These are phyloP conservation scores for Acanthisitta chloris DNA, from an alignment of 2,113 vertebrate species.

Conservation along the genomic window DNA sequence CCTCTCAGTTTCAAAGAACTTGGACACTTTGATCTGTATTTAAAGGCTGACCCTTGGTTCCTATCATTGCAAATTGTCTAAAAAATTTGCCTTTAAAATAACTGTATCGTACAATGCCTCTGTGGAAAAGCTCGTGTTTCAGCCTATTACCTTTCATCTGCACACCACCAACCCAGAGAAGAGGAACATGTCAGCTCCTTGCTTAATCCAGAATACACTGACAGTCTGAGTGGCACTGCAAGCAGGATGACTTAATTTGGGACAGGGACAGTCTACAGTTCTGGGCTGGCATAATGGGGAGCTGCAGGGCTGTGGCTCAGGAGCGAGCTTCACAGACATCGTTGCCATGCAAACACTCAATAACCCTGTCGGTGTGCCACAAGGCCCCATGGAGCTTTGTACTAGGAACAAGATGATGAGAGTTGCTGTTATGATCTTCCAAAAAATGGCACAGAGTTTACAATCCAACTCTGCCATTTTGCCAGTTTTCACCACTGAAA, in stretches of 20 bases:
- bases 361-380: accelerated
- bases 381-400: neutral
- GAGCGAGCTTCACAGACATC: neutral
- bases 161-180: neutral
- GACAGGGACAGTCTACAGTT: neutral
- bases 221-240: neutral
- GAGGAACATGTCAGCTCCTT: neutral
- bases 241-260: neutral
- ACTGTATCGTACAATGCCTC: neutral
- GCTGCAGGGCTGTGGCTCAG: neutral
- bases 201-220: neutral
- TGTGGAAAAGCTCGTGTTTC: neutral
- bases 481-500: neutral
- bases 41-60: neutral
- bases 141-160: neutral
- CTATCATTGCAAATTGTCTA: neutral
- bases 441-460: neutral
- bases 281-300: neutral
- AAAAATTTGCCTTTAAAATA: neutral
- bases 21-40: neutral
- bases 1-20: slow-evolving; percentile 1
- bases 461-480: neutral
- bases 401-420: neutral
- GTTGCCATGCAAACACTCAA: neutral
- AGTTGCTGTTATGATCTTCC: neutral